Base-by-base conservation (phyloP, 1,140 invertebrate genomes). In the Aphis gossypii region DNA sequence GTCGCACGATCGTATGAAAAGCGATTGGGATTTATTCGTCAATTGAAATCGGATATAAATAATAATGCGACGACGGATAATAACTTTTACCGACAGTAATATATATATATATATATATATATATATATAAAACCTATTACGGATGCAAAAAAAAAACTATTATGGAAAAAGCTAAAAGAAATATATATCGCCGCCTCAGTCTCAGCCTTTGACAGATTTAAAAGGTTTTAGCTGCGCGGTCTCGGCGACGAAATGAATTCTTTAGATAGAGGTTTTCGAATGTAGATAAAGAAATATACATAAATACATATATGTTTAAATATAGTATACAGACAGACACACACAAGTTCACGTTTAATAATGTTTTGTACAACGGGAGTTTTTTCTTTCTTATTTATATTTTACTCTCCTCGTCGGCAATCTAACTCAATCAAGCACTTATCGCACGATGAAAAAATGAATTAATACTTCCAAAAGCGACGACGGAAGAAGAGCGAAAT, bases 21-120 rank as follows among this genome's bases (percentile, higher is more conserved):
- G 56, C 90, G 90, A 91, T 91, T 46, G 38, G 90, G 60, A 91
- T 92, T 92, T 92, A 92, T 83, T 83, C 90, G 90, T 92, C 90
- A 83, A 82, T 83, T 76, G 46, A 41, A 92, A 92, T 92, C 68
- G 60, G 90, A 92, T 92, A 83, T 92, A 83, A 92, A 92, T 92
- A 91, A 91, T 91, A 91, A 92, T 51, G 90, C 68, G 68, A 76
- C 90, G 44, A 56, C 68, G 68, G 68, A 82, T 92, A 92, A 92
- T 83, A 56, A 68, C 89, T 60, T 90, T 90, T 90, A 92, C 68
- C 90, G 44, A 48, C 44, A 38, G 35, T 92, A 82, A 92, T 82
- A 23, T 92, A 92, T 82, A 41, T 41, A 23, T 92, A 92, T 82
- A 92, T 82, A 83, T n/a, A 92, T 82, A 23, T 92, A 92, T 82